Base-by-base conservation (phyloP, 1,140 invertebrate genomes). In the Hesperophylax magnus region DNA sequence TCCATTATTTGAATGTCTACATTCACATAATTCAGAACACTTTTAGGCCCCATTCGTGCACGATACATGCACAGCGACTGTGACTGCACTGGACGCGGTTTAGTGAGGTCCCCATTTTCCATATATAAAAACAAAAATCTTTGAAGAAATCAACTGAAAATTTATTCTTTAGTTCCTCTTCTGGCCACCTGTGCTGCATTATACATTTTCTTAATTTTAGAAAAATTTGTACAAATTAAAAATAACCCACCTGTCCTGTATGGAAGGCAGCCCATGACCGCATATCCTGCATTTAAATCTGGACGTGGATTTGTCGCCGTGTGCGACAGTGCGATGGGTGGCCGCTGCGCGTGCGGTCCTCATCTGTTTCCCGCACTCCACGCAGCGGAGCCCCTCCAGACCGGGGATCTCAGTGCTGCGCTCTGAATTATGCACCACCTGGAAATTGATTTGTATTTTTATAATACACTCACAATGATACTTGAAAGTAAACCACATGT, bases 281-380 rank as follows among this genome's bases (percentile, higher is more conserved):
- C 79, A 81, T n/a, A 81, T 71, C 20, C 79, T 52, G 24, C 79
- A 81, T 24, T 81, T 81, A 18, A 81, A 81, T 22, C 79, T 47
- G 0, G 74, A 63, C 1, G 53, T 39, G 14, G 79, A 54, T 34
- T 81, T 77, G 53, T 77, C 61, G 1, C 79, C 79, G 63, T 81
- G 79, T 3, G 74, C 79, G 18, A 81, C 79, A 27, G 79, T 81
- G 20, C 79, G 74, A 53, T 81, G 79, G 5, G 79, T 81, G 8
- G 79, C 79, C 1, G 79, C 79, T 6, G 79, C 79, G 20, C 79
- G 74, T n/a, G 47, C 61, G 8, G 79, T 74, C 20, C 63, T 17
- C 75, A 81, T 61, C 52, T 77, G 61, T 47, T 81, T 81, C 14
- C 79, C 79, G 47, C 79, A 81, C 24, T 77, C 72, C 22, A 67